These are phyloP conservation scores for Botia almorhae DNA, from an alignment of 2,797 vertebrate genomes.

Conservation along the genomic window DNA sequence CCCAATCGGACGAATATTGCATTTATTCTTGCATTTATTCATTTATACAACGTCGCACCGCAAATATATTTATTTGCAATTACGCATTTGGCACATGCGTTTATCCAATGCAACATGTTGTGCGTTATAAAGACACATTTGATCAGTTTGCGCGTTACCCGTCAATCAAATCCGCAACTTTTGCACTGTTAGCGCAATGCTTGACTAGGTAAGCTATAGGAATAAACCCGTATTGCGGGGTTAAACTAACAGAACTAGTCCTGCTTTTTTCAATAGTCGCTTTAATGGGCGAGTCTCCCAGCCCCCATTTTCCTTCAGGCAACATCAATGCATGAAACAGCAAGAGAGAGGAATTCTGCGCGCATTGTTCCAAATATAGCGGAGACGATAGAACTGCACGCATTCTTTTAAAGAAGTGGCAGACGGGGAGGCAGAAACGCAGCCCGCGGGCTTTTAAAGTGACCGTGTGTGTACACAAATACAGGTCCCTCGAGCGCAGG, in stretches of 20 bases:
- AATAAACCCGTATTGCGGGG: background rate
- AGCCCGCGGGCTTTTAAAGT: constrained; percentile 39
- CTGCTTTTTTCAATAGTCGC: constrained; percentile 57
- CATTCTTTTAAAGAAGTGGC: constrained; percentile 36
- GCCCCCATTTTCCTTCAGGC: constrained; percentile 52
- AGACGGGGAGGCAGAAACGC: constrained; percentile 32
- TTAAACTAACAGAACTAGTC: background rate
- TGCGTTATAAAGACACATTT: background rate
- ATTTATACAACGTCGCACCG: background rate
- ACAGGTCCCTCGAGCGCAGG: constrained; percentile 36
- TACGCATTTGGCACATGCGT: background rate
- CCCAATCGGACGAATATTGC: constrained; percentile 1
- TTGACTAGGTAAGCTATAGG: background rate
- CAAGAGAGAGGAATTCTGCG: constrained; percentile 47
- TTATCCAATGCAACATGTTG: background rate
- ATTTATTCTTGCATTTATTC: background rate
- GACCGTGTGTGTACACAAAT: constrained; percentile 39
- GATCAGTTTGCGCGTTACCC: background rate
- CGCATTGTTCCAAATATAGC: constrained; percentile 55
- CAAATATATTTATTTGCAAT: background rate
- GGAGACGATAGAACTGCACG: constrained; percentile 38
- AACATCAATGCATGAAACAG: constrained; percentile 56
- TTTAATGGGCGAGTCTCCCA: constrained; percentile 62
- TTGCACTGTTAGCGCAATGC: background rate
- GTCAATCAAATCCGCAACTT: background rate